A percentile compares a stretch with the other conserved stretches of the same genome.
Evolutionary conservation across 2,888 invertebrate species (phyloP).

Genomic region (Sialis fuliginosa): DNA sequence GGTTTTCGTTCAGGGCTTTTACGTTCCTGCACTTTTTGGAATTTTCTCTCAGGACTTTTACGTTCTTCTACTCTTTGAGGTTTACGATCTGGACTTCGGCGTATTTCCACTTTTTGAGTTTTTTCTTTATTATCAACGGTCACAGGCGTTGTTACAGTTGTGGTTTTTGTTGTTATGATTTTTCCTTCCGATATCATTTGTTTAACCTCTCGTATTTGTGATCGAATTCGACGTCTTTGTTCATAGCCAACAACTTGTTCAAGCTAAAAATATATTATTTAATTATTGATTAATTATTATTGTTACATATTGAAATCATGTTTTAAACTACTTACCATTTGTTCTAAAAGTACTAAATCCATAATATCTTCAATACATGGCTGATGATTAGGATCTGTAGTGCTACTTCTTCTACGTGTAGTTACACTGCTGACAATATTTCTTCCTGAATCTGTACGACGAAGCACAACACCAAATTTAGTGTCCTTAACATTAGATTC

Average conservation of each 20-base stretch:
- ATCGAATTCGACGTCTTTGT: conserved; percentile 54
- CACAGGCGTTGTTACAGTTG: conserved; percentile 12
- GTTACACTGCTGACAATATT: conserved; percentile 23
- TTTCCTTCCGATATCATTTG: conserved; percentile 30
- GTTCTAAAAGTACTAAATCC: conserved; percentile 50
- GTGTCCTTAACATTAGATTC: conserved; percentile 18
- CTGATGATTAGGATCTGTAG: conserved; percentile 28
- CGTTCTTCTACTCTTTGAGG: not conserved
- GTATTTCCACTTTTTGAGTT: conserved; percentile 13
- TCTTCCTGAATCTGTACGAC: conserved; percentile 35
- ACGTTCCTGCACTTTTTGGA: not conserved
- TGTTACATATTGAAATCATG: conserved; percentile 1
- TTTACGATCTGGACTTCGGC: conserved; percentile 10
- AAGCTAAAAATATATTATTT: conserved; percentile 31
- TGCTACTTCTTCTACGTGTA: conserved; percentile 27
- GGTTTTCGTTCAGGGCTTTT: not conserved
- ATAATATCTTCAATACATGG: conserved; percentile 54
- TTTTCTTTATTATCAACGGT: conserved; percentile 12
- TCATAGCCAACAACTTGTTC: conserved; percentile 63
- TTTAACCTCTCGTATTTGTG: conserved; percentile 57
- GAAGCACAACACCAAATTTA: conserved; percentile 52
- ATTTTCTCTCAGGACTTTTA: conserved; percentile 5
- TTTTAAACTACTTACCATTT: conserved; percentile 35
- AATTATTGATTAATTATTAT: not conserved
- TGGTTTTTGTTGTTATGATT: conserved; percentile 18